Evolutionary conservation across 92 coral and sea anemone species (phyloP), one percentile per base, ranked within the genome.

Genomic region (Meandrina meandrites): DNA sequence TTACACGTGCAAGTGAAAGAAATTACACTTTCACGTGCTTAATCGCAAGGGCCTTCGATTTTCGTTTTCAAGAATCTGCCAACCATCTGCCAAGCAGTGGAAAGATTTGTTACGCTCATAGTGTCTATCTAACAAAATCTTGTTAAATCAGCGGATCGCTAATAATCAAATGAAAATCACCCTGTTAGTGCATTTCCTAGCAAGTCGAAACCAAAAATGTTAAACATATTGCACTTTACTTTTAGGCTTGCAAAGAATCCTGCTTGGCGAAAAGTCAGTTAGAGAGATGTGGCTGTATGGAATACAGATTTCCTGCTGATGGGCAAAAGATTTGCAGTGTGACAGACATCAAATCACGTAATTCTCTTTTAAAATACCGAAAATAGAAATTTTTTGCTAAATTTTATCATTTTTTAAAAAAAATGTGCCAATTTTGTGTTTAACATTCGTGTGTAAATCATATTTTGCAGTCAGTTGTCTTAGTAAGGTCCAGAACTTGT

Each of bases 221-320:
- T 40, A 40, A 40, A 40, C n/a, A 31, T 48, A 16, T 7, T 45
- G 0, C 8, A 22, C 12, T 7, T 27, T 22, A 10, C 68, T 54
- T 40, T 8, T 28, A 94, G 98, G 91, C 92, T 28, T 94, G 95
- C 56, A 91, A 89, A 75, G 93, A 94, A 47, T 94, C 98, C 8
- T 94, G 98, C 50, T 86, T 94, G 31, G 98, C 95, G 2, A 86
- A 85, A 71, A 90, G 81, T n/a, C 98, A 94, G 84, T 69, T 88
- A 0, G 66, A 90, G 16, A 40, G 53, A 0, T 94, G 98, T 42
- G 95, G 94, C 0, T 94, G 98, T 60, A 62, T 93, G 57, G 98
- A 85, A 22, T 85, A 85, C 62, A 67, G 88, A 47, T 85, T 85
- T 15, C 88, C 88, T 37, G 81, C 76, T 1, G 75, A 28, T 32